These are phyloP conservation scores for Peromyscus melanophrys DNA, from an alignment of 2,797 vertebrate genomes.

Conservation along the genomic window DNA sequence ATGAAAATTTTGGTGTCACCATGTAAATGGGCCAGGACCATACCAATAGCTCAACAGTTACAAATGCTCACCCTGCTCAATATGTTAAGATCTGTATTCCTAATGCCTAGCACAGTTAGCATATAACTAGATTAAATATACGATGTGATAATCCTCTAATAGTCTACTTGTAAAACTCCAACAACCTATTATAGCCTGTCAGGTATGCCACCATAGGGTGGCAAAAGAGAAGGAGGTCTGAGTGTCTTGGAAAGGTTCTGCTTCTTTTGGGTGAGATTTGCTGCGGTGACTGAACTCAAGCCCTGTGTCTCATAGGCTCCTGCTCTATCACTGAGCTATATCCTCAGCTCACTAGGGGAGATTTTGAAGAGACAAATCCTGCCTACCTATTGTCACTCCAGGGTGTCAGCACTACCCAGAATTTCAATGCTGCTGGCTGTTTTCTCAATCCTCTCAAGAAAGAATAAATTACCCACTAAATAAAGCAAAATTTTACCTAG, in stretches of 20 bases:
- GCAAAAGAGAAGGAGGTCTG: background rate
- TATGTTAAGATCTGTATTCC: constrained; percentile 1
- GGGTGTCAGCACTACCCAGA: background rate
- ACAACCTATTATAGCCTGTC: background rate
- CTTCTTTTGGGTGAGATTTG: background rate
- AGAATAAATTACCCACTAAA: background rate
- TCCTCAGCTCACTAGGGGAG: too few species aligned
- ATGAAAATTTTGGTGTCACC: constrained; percentile 49
- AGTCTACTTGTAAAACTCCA: background rate
- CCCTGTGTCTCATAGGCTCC: too few species aligned
- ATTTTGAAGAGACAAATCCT: background rate
- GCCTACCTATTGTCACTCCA: background rate
- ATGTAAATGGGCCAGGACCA: background rate
- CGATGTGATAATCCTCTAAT: background rate
- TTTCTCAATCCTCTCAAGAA: background rate
- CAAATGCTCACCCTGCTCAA: background rate
- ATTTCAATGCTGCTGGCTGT: background rate
- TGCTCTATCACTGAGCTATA: background rate
- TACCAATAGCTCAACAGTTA: background rate
- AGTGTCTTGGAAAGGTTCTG: background rate
- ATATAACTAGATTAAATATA: background rate
- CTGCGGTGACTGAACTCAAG: too few species aligned
- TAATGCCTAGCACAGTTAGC: background rate
- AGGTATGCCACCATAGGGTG: too few species aligned
- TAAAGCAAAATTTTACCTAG: background rate